These are phyloP conservation scores for Platysteira castanea DNA, from an alignment of 2,113 vertebrate genomes.

Conservation along the genomic window DNA sequence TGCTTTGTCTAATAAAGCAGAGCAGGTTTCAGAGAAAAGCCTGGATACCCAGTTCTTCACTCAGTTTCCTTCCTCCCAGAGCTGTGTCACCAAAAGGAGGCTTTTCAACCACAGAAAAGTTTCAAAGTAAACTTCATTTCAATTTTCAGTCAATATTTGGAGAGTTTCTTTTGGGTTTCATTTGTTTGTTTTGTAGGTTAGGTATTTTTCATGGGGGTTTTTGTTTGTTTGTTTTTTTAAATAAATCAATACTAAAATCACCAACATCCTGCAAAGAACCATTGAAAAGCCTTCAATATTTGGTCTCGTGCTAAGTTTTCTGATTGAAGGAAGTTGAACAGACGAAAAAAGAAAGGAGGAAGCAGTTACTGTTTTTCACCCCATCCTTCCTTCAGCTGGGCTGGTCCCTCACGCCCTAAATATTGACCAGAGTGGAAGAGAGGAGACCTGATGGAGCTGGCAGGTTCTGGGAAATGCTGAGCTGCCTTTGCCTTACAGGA, in stretches of 20 bases:
- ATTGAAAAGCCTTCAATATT: not conserved
- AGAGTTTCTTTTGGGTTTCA: not conserved
- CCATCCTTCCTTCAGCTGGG: not conserved
- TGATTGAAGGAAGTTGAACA: not conserved
- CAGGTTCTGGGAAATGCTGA: not conserved
- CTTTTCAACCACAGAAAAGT: not conserved
- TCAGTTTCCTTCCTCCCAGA: not conserved
- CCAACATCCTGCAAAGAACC: not conserved
- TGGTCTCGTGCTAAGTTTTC: not conserved
- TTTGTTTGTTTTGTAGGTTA: not conserved
- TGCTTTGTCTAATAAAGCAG: not conserved
- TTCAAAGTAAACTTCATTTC: not conserved
- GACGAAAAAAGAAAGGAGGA: not conserved
- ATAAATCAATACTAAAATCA: not conserved
- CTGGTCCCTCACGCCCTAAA: not conserved
- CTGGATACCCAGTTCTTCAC: not conserved
- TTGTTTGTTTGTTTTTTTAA: not conserved
- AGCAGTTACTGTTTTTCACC: not conserved
- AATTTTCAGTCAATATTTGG: not conserved
- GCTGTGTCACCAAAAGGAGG: not conserved
- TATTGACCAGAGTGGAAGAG: fast-evolving
- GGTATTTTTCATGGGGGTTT: not conserved
- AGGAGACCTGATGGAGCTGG: fast-evolving
- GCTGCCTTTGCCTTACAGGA: not conserved
- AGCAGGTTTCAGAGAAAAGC: not conserved